Evolutionary conservation across 2,888 invertebrate genomes (phyloP).

Genomic region (Hoplodrina ambigua): DNA sequence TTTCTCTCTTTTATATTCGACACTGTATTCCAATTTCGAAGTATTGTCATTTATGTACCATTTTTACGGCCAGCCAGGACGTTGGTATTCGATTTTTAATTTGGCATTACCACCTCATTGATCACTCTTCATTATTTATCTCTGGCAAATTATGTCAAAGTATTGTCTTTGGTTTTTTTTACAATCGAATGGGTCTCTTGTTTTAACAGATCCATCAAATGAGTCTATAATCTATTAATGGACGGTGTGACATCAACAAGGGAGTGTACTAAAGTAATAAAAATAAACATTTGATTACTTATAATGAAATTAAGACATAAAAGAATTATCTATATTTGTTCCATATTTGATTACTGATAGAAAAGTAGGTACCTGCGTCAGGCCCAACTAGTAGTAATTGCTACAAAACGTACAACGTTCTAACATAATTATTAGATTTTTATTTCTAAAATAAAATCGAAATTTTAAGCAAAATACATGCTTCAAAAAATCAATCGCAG

Average conservation of each 20-base stretch:
- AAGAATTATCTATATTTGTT: too few relatives aligned
- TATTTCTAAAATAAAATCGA: too few relatives aligned
- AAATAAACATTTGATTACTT: constrained; percentile 2
- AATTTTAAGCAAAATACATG: too few relatives aligned
- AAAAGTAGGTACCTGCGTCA: too few relatives aligned
- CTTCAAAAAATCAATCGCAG: neutral
- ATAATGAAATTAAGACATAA: too few relatives aligned
- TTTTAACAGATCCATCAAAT: constrained; percentile 22
- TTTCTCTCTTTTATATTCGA: constrained; percentile 37
- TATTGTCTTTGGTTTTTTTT: constrained; percentile 1
- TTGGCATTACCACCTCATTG: constrained; percentile 19
- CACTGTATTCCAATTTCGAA: constrained; percentile 43
- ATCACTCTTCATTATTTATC: constrained; percentile 37
- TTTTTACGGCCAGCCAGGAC: constrained; percentile 7
- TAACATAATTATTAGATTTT: too few relatives aligned
- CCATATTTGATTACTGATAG: too few relatives aligned
- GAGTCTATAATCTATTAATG: constrained; percentile 9
- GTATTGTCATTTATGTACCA: constrained; percentile 32
- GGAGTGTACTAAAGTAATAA: constrained; percentile 2
- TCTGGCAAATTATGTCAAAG: constrained; percentile 20
- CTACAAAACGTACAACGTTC: too few relatives aligned
- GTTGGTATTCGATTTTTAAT: constrained; percentile 23
- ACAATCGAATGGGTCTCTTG: neutral
- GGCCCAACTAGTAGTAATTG: too few relatives aligned
- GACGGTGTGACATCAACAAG: neutral